Percentiles rank a stretch among this genome's conserved stretches.
These are phyloP conservation scores for Drosophila ustulata DNA, from an alignment of 2,888 invertebrate genomes.

Conservation along the genomic window DNA sequence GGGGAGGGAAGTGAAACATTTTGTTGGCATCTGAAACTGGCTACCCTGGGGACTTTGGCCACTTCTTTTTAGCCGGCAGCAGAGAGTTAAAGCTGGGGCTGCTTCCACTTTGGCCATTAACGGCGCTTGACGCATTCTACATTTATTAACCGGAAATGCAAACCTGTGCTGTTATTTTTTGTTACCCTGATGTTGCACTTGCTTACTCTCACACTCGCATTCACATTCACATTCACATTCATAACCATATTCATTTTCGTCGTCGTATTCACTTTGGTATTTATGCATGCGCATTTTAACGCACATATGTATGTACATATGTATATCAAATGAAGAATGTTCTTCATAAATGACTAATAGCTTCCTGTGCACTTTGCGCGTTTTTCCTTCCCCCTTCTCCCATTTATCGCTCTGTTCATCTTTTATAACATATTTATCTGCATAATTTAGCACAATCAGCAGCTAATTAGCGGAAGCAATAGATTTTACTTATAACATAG, in stretches of 20 bases:
- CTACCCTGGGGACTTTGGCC: slow-evolving; percentile 20
- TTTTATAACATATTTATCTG: slow-evolving; percentile 10
- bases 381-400: slow-evolving; percentile 1
- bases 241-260: neutral
- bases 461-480: slow-evolving; percentile 54
- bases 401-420: neutral
- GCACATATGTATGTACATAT: slow-evolving; percentile 37
- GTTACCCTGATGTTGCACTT: slow-evolving; percentile 44
- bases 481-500: slow-evolving; percentile 36
- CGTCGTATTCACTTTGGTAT: slow-evolving; percentile 1
- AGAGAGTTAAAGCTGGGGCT: neutral
- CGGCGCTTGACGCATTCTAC: slow-evolving; percentile 57
- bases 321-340: slow-evolving; percentile 41
- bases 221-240: slow-evolving; percentile 9
- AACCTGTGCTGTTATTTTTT: slow-evolving; percentile 51
- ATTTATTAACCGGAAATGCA: slow-evolving; percentile 78
- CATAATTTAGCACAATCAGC: slow-evolving; percentile 53
- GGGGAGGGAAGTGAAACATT: slow-evolving; percentile 5
- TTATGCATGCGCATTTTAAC: slow-evolving; percentile 27
- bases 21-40: slow-evolving; percentile 28
- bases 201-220: slow-evolving; percentile 66
- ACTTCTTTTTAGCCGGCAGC: slow-evolving; percentile 15
- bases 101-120: slow-evolving; percentile 48
- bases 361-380: slow-evolving; percentile 51
- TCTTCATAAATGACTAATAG: slow-evolving; percentile 54